Base-by-base conservation (phyloP, 2,113 vertebrate species). In the Polypterus senegalus region DNA sequence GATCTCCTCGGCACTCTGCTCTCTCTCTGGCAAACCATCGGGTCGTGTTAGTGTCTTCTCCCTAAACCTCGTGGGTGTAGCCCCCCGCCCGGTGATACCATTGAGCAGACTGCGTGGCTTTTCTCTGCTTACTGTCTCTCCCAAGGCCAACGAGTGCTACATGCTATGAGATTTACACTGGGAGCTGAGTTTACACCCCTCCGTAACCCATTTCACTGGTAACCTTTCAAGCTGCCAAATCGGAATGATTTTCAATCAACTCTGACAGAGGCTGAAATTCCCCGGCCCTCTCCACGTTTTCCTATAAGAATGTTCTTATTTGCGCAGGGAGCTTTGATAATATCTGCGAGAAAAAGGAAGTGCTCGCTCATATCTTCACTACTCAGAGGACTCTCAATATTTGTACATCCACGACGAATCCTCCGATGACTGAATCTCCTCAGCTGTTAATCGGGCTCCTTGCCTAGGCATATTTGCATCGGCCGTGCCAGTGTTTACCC, bases 381-480 rank as follows among this genome's bases (percentile, higher is more conserved):
- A 27, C 27, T 27, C 27, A 27, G 27, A 27, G 27, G 27, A 27
- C 27, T 27, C 27, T 27, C 27, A 27, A 27, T 27, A 27, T 27
- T 27, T 27, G 27, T 27, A 27, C 27, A 27, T 27, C 27, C 27
- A 27, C 27, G 27, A 27, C 27, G 27, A 27, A 27, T 27, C 27
- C 27, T 27, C 27, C 27, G 27, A 27, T 27, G 27, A 27, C 2
- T 2, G 27, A 27, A 27, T 27, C 27, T 27, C 27, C 27, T 27
- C 27, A 27, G 27, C 27, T 27, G 27, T 27, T 27, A 27, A 27
- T 27, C 27, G 27, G 27, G 27, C 27, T 27, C 27, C 27, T 27
- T 27, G 2, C 27, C 27, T 27, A 27, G 27, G 49, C 56, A 81
- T 81, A 80, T 83, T 85, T 79, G 75, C 82, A 84, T 83, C 76